Evolutionary conservation across 2,113 vertebrate genomes (phyloP).

Genomic region (Nothocercus julius): DNA sequence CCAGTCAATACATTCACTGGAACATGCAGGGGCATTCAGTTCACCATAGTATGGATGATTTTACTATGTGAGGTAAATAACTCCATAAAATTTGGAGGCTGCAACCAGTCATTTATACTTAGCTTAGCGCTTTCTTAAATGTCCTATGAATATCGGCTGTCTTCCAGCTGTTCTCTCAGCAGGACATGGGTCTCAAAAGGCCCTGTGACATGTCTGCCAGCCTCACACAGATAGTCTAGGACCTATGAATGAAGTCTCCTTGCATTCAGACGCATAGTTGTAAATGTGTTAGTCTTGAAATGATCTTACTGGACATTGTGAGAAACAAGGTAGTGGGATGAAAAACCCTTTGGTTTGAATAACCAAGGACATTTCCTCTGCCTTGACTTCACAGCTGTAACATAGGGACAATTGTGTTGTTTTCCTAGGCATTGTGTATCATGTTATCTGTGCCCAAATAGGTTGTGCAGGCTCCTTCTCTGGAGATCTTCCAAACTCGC

Average conservation of each 20-base stretch:
- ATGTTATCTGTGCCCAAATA: not conserved
- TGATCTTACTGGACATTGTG: not conserved
- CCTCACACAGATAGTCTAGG: no score
- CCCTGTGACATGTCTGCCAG: not conserved
- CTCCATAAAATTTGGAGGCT: not conserved
- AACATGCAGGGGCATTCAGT: not conserved
- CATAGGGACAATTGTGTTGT: not conserved
- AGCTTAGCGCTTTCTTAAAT: not conserved
- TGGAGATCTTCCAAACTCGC: no score
- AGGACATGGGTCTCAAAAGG: fast-evolving
- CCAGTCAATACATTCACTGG: not conserved
- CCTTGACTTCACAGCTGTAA: not conserved
- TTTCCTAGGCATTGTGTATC: not conserved
- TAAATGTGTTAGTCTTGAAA: not conserved
- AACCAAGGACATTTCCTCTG: not conserved
- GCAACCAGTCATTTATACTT: not conserved
- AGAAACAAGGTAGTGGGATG: not conserved
- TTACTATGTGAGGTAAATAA: not conserved
- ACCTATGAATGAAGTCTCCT: fast-evolving
- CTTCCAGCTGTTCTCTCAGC: not conserved
- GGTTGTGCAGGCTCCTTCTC: no score
- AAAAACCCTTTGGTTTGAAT: not conserved
- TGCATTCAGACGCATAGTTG: not conserved
- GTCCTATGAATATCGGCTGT: not conserved
- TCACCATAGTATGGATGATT: not conserved